Conservation (phyloP, 2,888 invertebrate species). For the Omphaloscelis lunosa region DNA sequence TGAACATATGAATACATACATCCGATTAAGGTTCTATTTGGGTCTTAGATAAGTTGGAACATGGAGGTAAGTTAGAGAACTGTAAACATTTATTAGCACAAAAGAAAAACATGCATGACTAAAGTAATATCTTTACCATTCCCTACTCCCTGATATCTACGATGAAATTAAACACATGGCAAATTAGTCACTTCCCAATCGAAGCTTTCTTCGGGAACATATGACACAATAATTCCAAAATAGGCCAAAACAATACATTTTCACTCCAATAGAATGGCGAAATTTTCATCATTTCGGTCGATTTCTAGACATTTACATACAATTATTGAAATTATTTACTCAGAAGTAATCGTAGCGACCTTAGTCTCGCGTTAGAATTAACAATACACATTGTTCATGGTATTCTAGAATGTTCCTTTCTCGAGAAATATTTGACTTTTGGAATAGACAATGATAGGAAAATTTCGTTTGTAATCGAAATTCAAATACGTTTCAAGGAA, state of each 20-base stretch:
- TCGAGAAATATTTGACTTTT: conserved; percentile 24
- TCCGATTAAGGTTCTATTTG: not conserved
- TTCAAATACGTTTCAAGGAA: not conserved
- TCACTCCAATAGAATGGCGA: conserved; percentile 2
- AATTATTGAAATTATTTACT: conserved; percentile 53
- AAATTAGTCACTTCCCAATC: not conserved
- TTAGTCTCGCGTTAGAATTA: conserved; percentile 45
- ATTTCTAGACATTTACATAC: conserved; percentile 43
- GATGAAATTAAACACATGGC: not conserved
- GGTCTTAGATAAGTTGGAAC: not conserved
- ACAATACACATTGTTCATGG: conserved; percentile 31
- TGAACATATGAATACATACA: not conserved
- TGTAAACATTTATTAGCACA: not conserved
- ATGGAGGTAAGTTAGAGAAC: not conserved
- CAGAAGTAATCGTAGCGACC: conserved; percentile 38
- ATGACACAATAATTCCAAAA: not conserved
- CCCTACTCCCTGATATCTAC: too few species aligned
- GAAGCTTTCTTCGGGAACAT: not conserved
- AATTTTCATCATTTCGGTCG: conserved; percentile 26
- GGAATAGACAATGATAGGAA: conserved; percentile 17
- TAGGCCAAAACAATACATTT: conserved; percentile 6
- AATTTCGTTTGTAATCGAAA: conserved; percentile 4
- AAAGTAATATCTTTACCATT: too few species aligned
- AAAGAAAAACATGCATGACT: not conserved
- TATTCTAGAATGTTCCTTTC: conserved; percentile 44